phyloP scores from a whole-genome alignment of 1,140 invertebrate species.

The Leptinotarsa undecemlineata region DNA sequence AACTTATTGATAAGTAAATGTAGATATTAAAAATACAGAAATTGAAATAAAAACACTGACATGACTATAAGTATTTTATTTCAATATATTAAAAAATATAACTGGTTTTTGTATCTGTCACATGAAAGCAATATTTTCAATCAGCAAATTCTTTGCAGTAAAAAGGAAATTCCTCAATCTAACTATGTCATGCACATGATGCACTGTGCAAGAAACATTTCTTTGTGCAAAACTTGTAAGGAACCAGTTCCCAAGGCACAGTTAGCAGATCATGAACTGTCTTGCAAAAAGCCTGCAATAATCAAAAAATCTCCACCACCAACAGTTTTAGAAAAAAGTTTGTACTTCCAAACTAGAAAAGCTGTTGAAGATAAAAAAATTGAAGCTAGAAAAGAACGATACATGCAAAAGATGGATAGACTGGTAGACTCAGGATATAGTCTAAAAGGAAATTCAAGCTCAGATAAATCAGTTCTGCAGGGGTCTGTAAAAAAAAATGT shows the following conservation, averaged over 20 bases:
- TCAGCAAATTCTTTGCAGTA: conserved; percentile 40
- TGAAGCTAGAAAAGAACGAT: conserved; percentile 35
- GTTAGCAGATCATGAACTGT: conserved; percentile 46
- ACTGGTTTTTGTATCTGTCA: no score
- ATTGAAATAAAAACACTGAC: no score
- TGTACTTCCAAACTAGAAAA: conserved; percentile 44
- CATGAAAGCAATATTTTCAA: no score
- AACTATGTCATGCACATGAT: conserved; percentile 56
- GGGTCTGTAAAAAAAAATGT: neutral
- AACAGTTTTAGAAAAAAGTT: conserved; percentile 42
- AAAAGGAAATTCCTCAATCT: conserved; percentile 53
- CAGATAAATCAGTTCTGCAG: neutral
- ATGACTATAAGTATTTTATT: no score
- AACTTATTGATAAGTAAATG: neutral
- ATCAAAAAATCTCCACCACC: conserved; percentile 35
- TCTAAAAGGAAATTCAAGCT: conserved; percentile 26
- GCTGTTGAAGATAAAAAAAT: conserved; percentile 42
- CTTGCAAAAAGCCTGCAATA: conserved; percentile 35
- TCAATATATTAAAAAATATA: no score
- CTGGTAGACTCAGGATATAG: conserved; percentile 42
- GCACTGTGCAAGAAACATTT: conserved; percentile 53
- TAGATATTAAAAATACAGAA: no score
- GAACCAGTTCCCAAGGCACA: conserved; percentile 51
- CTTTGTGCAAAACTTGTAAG: conserved; percentile 50
- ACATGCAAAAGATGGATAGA: conserved; percentile 41